phyloP scores from a whole-genome alignment of 1,140 invertebrate species.

The Orussus abietinus region DNA sequence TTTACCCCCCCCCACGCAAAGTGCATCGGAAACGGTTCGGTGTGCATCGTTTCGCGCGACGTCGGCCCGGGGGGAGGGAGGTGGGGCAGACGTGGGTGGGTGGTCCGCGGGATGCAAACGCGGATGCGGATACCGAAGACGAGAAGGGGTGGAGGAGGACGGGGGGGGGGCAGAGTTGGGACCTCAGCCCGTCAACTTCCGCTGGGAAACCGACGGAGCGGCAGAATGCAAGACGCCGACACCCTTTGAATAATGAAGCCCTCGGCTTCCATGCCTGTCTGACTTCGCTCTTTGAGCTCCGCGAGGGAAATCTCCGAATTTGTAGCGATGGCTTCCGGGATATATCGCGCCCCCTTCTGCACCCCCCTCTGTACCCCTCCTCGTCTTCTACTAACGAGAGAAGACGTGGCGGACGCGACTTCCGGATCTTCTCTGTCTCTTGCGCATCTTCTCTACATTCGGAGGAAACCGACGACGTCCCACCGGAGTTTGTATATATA shows the following conservation, averaged over 20 bases:
- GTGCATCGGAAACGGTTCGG: no score
- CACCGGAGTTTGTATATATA: no score
- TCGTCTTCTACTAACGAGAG: no score
- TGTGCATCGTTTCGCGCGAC: neutral
- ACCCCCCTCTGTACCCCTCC: no score
- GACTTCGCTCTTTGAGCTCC: slow-evolving; percentile 20
- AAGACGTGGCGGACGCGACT: no score
- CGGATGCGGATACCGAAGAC: slow-evolving; percentile 8
- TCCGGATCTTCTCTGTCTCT: no score
- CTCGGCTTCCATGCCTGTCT: slow-evolving; percentile 33
- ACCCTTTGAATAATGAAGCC: slow-evolving; percentile 51
- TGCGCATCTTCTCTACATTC: no score
- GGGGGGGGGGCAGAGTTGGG: slow-evolving; percentile 1
- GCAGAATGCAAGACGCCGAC: slow-evolving; percentile 45
- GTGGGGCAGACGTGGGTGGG: slow-evolving; percentile 15
- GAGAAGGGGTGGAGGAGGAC: slow-evolving; percentile 1
- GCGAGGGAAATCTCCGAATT: slow-evolving; percentile 29
- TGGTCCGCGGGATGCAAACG: slow-evolving; percentile 1
- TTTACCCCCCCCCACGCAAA: no score
- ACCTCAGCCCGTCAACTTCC: slow-evolving; percentile 42
- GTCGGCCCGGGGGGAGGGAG: slow-evolving; percentile 13
- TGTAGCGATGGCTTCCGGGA: slow-evolving; percentile 29
- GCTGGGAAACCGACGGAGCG: slow-evolving; percentile 36
- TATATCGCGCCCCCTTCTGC: no score
- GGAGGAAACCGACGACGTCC: no score